These are phyloP conservation scores for Mus spicilegus DNA, from an alignment of 2,113 vertebrate genomes.

Conservation along the genomic window DNA sequence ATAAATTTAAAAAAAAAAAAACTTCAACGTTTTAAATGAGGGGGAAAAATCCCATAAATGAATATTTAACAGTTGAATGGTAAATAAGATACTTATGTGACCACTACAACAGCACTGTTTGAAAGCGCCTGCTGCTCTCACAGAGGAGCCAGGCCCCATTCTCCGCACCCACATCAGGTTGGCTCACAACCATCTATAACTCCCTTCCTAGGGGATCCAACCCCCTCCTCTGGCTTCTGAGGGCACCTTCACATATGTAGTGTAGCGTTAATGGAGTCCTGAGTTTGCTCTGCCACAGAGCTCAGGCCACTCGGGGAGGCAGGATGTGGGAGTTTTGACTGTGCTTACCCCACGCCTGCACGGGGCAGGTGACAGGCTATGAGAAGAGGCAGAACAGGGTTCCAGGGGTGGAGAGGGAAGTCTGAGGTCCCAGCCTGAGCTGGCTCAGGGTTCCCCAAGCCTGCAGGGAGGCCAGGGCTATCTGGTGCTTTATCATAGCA, in stretches of 20 bases:
- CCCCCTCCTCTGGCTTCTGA: not conserved
- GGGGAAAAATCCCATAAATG: not conserved
- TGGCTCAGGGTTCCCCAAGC: too few relatives aligned
- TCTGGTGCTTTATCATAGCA: not conserved
- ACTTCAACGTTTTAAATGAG: constrained; percentile 86
- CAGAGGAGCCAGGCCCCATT: not conserved
- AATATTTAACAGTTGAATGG: constrained; percentile 6
- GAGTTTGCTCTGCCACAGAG: too few relatives aligned
- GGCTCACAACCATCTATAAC: not conserved
- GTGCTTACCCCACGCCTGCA: too few relatives aligned
- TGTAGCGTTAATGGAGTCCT: too few relatives aligned
- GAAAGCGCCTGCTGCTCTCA: not conserved
- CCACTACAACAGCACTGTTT: not conserved
- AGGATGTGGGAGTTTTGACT: too few relatives aligned
- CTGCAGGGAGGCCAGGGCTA: too few relatives aligned
- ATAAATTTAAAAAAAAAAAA: constrained; percentile 66
- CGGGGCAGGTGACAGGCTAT: too few relatives aligned
- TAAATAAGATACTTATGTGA: not conserved
- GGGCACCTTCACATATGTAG: not conserved
- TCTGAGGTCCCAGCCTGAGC: too few relatives aligned
- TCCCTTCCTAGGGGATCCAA: not conserved
- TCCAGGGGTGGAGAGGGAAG: too few relatives aligned
- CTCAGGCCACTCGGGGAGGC: too few relatives aligned
- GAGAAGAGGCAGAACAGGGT: too few relatives aligned
- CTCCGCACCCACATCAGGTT: not conserved